Conservation (phyloP, 2,113 vertebrate genomes). For the Macroglossus sobrinus region DNA sequence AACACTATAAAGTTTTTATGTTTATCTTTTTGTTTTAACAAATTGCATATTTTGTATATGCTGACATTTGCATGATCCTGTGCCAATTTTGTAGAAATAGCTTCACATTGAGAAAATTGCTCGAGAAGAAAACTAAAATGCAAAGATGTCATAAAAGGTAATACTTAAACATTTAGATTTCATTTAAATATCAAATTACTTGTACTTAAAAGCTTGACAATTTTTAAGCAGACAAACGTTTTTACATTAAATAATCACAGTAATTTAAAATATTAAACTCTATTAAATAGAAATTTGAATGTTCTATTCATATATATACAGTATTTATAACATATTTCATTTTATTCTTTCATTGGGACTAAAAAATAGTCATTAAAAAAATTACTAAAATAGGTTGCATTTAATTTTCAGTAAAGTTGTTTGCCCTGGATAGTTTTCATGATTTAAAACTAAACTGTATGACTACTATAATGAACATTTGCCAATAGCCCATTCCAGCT, state of each 20-base stretch:
- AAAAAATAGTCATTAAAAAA: slow-evolving; percentile 39
- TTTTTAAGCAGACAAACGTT: slow-evolving; percentile 30
- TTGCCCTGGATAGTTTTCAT: not conserved
- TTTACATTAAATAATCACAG: slow-evolving; percentile 25
- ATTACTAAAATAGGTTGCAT: not conserved
- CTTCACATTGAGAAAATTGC: not conserved
- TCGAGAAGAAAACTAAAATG: not conserved
- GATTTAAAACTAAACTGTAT: not conserved
- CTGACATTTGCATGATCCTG: not conserved
- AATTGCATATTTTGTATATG: not conserved
- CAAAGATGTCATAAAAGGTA: slow-evolving; percentile 21
- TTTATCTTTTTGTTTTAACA: not conserved
- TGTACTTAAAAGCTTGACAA: not conserved
- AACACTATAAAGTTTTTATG: not conserved
- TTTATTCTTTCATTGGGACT: slow-evolving; percentile 11
- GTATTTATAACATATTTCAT: slow-evolving; percentile 18
- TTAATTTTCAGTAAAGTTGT: slow-evolving; percentile 20
- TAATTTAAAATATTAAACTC: slow-evolving; percentile 28
- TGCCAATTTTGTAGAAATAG: not conserved
- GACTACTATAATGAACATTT: not conserved
- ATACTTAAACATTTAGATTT: slow-evolving; percentile 23
- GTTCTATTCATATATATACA: not conserved
- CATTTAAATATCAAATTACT: not conserved
- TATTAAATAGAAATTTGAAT: slow-evolving; percentile 16
- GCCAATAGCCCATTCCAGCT: not conserved